Conservation (phyloP, 1,140 invertebrate genomes). For the fruit fly (Drosophila melanogaster) region Release_6_plus_ISO1_MT NC_004354.4:7294001-7294500, state of each 20-base stretch:
- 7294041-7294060: conserved; percentile 1
- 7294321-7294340: too few relatives aligned
- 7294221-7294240: neutral
- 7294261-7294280: too few relatives aligned
- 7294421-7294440: neutral
- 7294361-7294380: too few relatives aligned
- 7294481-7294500: conserved; percentile 27
- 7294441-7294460: neutral
- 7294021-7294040: conserved; percentile 18
- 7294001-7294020: conserved; percentile 47
- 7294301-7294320: too few relatives aligned
- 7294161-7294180: conserved; percentile 45
- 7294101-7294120: conserved; percentile 78
- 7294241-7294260: neutral
- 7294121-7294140: conserved; percentile 27
- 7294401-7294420: too few relatives aligned
- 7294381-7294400: too few relatives aligned
- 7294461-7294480: conserved; percentile 23
- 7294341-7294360: too few relatives aligned
- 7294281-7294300: too few relatives aligned
- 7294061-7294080: conserved; percentile 41
- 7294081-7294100: conserved; percentile 81
- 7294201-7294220: conserved; percentile 15
- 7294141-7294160: conserved; percentile 26
- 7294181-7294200: conserved; percentile 66